A percentile compares a stretch with the other conserved stretches of the same genome.
Conservation (phyloP, 2,888 invertebrate species). For the Spicauda simplicius region DNA sequence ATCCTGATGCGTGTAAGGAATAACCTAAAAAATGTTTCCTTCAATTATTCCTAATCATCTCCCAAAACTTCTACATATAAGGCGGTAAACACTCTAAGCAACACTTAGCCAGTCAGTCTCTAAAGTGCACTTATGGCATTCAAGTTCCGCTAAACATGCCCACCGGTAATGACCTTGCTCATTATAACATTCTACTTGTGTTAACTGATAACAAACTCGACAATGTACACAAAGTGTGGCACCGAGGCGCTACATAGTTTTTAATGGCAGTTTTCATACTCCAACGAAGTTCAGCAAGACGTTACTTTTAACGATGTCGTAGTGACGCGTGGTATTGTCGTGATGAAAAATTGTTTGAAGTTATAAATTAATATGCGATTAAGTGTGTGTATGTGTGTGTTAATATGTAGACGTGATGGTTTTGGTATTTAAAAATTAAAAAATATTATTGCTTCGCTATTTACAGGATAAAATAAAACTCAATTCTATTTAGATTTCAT, state of each 20-base stretch:
- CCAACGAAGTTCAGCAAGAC: constrained; percentile 36
- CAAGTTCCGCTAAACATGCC: constrained; percentile 19
- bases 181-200: constrained; percentile 48
- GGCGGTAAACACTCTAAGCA: not conserved
- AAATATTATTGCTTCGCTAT: no score
- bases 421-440: no score
- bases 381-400: no score
- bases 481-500: no score
- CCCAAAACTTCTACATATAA: not conserved
- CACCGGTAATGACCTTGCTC: constrained; percentile 46
- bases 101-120: constrained; percentile 2
- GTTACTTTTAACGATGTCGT: constrained; percentile 22
- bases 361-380: no score
- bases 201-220: constrained; percentile 47
- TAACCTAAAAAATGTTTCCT: no score
- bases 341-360: no score
- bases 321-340: no score
- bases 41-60: no score
- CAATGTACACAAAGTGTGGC: constrained; percentile 45
- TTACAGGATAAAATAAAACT: no score
- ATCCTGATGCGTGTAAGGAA: no score
- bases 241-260: constrained; percentile 42
- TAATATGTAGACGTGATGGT: no score
- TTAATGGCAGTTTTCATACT: constrained; percentile 45
- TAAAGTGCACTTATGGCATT: constrained; percentile 20